Conservation (phyloP, 2,888 invertebrate genomes). For the Embidobia sp. region DNA sequence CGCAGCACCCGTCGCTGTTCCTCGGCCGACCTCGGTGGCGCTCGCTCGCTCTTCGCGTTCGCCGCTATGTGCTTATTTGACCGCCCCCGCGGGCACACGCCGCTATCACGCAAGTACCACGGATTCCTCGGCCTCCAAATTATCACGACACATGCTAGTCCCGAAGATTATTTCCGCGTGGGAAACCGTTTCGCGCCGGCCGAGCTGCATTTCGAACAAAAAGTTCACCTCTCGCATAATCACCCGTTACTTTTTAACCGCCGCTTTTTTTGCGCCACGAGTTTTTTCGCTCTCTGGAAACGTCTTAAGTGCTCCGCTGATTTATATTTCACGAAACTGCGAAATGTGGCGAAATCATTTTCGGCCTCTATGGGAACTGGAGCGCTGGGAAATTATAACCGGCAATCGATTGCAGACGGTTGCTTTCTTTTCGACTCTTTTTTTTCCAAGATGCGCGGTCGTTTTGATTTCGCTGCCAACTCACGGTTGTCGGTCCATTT, state of each 20-base stretch:
- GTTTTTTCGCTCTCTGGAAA: slow-evolving; percentile 1
- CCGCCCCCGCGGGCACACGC: slow-evolving; percentile 80
- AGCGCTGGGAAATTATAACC: too few species aligned
- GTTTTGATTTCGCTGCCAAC: too few species aligned
- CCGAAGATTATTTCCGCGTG: slow-evolving; percentile 60
- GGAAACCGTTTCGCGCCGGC: too few species aligned
- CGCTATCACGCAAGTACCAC: slow-evolving; percentile 75
- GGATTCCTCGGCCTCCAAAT: slow-evolving; percentile 48
- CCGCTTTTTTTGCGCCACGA: background rate
- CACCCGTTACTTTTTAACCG: slow-evolving; percentile 34
- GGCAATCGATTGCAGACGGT: too few species aligned
- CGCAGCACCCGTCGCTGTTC: slow-evolving; percentile 16
- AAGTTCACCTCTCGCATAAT: too few species aligned
- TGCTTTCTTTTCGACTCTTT: too few species aligned
- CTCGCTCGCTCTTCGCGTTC: background rate
- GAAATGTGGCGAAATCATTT: slow-evolving; percentile 24
- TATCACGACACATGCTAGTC: slow-evolving; percentile 58
- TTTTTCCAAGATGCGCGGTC: too few species aligned
- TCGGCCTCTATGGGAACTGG: slow-evolving; percentile 25
- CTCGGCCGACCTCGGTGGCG: slow-evolving; percentile 3
- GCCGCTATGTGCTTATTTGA: slow-evolving; percentile 65
- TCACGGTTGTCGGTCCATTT: too few species aligned
- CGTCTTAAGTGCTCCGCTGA: slow-evolving; percentile 18
- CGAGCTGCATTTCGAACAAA: too few species aligned
- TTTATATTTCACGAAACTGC: slow-evolving; percentile 28